These are phyloP conservation scores for Hyperoplus lanceolatus DNA, from an alignment of 2,797 vertebrate genomes.

Conservation along the genomic window DNA sequence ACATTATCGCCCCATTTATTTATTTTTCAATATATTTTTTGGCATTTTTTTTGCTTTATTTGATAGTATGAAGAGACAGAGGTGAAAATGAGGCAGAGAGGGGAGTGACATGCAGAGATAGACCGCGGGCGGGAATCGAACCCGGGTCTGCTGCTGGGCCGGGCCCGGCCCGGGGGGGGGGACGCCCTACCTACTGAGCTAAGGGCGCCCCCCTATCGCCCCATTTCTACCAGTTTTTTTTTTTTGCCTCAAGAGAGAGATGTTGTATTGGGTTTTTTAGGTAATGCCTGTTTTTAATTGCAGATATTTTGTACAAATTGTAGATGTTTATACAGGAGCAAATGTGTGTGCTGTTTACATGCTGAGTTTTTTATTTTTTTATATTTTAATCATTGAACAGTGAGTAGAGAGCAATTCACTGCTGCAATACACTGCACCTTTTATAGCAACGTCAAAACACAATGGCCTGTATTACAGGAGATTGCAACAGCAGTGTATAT, in stretches of 20 bases:
- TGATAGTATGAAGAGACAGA: too few species aligned
- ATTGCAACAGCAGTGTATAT: constrained; percentile 19
- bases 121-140: too few species aligned
- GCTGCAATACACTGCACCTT: constrained; percentile 11
- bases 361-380: not conserved
- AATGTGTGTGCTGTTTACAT: constrained; percentile 22
- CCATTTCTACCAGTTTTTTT: not conserved
- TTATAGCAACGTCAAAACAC: constrained; percentile 13
- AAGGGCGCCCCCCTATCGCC: too few species aligned
- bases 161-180: too few species aligned
- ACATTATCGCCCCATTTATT: not conserved
- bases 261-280: not conserved
- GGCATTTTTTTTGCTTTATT: too few species aligned
- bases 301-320: constrained; percentile 21
- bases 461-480: constrained; percentile 15
- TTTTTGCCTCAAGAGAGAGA: not conserved
- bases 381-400: not conserved
- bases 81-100: too few species aligned
- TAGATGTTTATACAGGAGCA: not conserved
- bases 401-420: not conserved
- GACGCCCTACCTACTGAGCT: too few species aligned
- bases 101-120: too few species aligned
- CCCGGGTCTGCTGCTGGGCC: too few species aligned
- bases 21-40: not conserved
- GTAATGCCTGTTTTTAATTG: not conserved